Percentiles rank a stretch among this genome's conserved stretches.
Conservation (phyloP, 92 coral and sea anemone species). For the Porites divaricata region DNA sequence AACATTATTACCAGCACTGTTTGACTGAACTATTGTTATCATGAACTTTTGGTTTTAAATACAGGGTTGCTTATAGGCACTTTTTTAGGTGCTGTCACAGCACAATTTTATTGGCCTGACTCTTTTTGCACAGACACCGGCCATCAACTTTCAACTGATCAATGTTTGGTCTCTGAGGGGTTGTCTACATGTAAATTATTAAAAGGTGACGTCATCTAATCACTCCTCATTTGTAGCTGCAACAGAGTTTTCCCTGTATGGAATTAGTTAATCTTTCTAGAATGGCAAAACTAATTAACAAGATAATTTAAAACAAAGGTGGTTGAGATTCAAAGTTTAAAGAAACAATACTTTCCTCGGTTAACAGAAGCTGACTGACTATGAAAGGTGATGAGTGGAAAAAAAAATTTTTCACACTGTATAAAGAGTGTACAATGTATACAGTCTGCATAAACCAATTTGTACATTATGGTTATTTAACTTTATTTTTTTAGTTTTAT, state of each 20-base stretch:
- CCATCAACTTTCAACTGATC: conserved; percentile 15
- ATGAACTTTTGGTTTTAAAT: background rate
- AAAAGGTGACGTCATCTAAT: conserved; percentile 8
- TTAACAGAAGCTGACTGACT: conserved; percentile 11
- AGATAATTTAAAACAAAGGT: conserved; percentile 2
- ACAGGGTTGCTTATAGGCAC: conserved; percentile 7
- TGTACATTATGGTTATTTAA: background rate
- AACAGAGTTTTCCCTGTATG: background rate
- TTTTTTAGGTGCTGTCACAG: conserved; percentile 11
- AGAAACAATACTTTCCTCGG: background rate
- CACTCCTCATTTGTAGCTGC: conserved; percentile 9
- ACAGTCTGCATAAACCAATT: background rate
- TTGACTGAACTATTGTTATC: conserved; percentile 11
- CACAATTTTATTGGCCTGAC: conserved; percentile 7
- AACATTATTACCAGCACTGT: background rate
- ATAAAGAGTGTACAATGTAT: conserved; percentile 12
- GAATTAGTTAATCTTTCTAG: conserved; percentile 12
- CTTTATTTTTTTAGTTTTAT: background rate
- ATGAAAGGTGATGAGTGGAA: conserved; percentile 11
- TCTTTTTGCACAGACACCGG: conserved; percentile 11
- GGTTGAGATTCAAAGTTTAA: conserved; percentile 12
- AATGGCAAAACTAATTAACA: background rate
- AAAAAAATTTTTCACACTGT: background rate
- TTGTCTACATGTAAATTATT: background rate
- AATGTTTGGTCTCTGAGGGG: conserved; percentile 4